Base-by-base conservation (phyloP, 2,888 invertebrate genomes). In the Drosophila formosana region DNA sequence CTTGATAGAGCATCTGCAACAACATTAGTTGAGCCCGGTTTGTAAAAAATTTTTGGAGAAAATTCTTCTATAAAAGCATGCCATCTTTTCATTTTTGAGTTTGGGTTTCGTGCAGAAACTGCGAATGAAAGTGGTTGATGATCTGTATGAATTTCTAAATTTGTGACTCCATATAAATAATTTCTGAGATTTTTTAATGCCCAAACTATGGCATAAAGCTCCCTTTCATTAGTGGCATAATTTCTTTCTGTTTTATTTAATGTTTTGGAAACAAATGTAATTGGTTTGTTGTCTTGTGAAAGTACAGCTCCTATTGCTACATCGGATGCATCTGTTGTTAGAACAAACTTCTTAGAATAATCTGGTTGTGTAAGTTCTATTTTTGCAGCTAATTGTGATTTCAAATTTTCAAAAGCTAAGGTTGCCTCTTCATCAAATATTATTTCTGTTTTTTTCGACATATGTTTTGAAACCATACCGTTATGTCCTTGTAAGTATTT, bases 281-380 rank as follows among this genome's bases (percentile, higher is more conserved):
- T 43, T 53, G 41, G 18, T 45, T 45, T 56, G 4, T 45, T 56
- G 3, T 56, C 56, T 13, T 45, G 45, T 11, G 45, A 56, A 34
- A 56, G 56, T 11, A 55, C 45, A 2, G 45, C 45, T 13, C 13
- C 39, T 13, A 39, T 39, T 0, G 13, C 39, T 6, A 39, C 4
- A 39, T 39, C 39, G 39, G 45, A 26, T n/a, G 46, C 26, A 23
- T 45, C 45, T 45, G 45, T 45, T 11, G 25, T 26, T 1, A 26
- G 46, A n/a, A 46, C 45, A 45, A 45, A 45, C 30, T 49, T 49
- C 13, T 49, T 18, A 9, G 32, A 49, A 18, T 18, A 32, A 32
- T 49, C 18, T 32, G 32, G 11, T 9, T 34, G 34, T 34, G 39
- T 39, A 8, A 39, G 13, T 39, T 13, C 13, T 13, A 39, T 7